These are phyloP conservation scores for Enteromius treurensis DNA, from an alignment of 2,797 vertebrate species.

Conservation along the genomic window DNA sequence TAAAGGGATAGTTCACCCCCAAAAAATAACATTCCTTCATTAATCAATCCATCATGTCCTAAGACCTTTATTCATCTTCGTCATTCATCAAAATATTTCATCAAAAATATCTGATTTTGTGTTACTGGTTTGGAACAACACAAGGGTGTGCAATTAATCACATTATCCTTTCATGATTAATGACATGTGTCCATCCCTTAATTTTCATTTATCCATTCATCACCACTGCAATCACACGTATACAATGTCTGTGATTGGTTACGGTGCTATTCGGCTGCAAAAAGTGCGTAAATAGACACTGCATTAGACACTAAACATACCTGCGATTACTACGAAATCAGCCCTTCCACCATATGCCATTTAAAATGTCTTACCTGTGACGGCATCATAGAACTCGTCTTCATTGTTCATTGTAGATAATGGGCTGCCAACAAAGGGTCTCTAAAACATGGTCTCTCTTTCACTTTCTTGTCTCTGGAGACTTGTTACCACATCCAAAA, in stretches of 20 bases:
- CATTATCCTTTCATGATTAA: no score
- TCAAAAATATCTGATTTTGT: no score
- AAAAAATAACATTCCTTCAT: no score
- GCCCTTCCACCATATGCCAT: neutral
- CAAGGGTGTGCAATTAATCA: no score
- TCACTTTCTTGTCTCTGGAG: constrained; percentile 41
- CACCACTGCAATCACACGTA: neutral
- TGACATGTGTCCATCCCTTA: no score
- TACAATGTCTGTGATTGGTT: neutral
- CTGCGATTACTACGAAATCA: neutral
- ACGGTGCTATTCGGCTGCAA: neutral
- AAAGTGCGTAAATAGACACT: neutral
- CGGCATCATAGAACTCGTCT: constrained; percentile 96
- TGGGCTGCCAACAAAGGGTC: constrained; percentile 61
- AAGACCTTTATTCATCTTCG: no score
- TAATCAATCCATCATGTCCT: no score
- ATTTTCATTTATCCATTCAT: no score
- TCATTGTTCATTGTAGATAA: constrained; percentile 91
- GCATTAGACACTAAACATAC: neutral
- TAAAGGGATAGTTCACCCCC: neutral
- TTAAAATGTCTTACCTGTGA: constrained; percentile 83
- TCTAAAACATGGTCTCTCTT: constrained; percentile 77
- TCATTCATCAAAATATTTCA: no score
- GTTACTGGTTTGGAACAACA: no score
- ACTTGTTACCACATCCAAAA: constrained; percentile 48